Evolutionary conservation across 1,140 invertebrate species (phyloP).

Genomic region (Papilio machaon): DNA sequence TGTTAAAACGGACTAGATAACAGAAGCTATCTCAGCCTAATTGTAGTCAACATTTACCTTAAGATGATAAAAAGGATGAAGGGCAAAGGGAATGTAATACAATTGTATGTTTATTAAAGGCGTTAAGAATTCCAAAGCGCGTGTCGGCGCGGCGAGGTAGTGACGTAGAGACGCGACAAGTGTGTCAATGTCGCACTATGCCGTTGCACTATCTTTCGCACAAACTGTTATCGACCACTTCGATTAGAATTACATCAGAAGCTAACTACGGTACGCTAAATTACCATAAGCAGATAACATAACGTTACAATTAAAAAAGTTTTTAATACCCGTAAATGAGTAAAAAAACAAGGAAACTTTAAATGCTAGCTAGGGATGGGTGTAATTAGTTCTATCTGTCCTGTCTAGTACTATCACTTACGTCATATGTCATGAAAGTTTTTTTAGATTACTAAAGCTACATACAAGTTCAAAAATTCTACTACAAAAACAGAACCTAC

Average conservation of each 20-base stretch:
- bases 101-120: constrained; percentile 27
- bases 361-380: not conserved
- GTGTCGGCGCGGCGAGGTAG: constrained; percentile 49
- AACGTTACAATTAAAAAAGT: constrained; percentile 50
- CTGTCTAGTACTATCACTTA: too few species aligned
- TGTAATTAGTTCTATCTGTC: too few species aligned
- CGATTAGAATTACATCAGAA: constrained; percentile 52
- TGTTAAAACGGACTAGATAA: constrained; percentile 2
- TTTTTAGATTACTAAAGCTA: not conserved
- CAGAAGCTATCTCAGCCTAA: not conserved
- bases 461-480: not conserved
- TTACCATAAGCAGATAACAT: constrained; percentile 52
- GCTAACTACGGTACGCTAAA: not conserved
- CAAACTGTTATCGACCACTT: constrained; percentile 75
- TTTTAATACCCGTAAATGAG: not conserved
- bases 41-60: not conserved
- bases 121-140: constrained; percentile 45
- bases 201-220: constrained; percentile 68
- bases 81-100: constrained; percentile 24
- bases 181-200: constrained; percentile 75
- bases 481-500: not conserved
- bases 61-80: constrained; percentile 21
- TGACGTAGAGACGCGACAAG: constrained; percentile 70
- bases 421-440: too few species aligned
- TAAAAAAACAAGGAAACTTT: not conserved